Evolutionary conservation across 2,113 vertebrate species (phyloP), one percentile per base, ranked within the genome.

Genomic region (Pseudopodoces humilis): DNA sequence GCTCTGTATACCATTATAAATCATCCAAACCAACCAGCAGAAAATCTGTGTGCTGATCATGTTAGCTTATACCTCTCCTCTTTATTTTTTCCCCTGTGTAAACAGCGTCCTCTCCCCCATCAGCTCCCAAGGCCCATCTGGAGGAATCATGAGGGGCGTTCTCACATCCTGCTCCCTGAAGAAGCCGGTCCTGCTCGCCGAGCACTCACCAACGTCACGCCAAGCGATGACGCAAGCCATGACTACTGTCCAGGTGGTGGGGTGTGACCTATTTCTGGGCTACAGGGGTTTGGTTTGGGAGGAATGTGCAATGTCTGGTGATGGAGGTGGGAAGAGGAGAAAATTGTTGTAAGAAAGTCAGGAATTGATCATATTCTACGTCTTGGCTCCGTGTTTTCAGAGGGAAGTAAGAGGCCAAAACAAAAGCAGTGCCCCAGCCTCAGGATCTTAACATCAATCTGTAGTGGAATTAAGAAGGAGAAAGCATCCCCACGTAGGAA

Each of bases 1-100:
- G 83, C 80, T 94, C 86, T 41, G 11, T 43, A 64, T 30, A 47
- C 70, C 70, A n/a, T 64, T 83, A 95, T 88, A 93, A 96, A 83
- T 88, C 78, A 92, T 23, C 58, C 74, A 55, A 78, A 59, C 22
- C 65, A 79, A 46, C 27, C 60, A 63, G 79, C 75, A 90, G 68
- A 95, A 93, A 90, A 93, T 39, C 80, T 0, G 0, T 31, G 47
- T 0, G 0, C 59, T 62, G 53, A 76, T 52, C 30, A 41, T 62
- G 37, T 23, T 39, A 58, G 41, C 62, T 70, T 86, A 72, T 6
- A 84, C 37, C 39, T 39, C 28, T 43, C 65, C 25, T 39, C 20
- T 25, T 25, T 23, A 68, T 59, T 41, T 50, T 27, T 2, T 0
- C 39, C 22, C 15, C 53, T 24, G 24, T 64, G 72, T n/a, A 77